Conservation (phyloP, 2,797 vertebrate species). For the Helostoma temminkii region DNA sequence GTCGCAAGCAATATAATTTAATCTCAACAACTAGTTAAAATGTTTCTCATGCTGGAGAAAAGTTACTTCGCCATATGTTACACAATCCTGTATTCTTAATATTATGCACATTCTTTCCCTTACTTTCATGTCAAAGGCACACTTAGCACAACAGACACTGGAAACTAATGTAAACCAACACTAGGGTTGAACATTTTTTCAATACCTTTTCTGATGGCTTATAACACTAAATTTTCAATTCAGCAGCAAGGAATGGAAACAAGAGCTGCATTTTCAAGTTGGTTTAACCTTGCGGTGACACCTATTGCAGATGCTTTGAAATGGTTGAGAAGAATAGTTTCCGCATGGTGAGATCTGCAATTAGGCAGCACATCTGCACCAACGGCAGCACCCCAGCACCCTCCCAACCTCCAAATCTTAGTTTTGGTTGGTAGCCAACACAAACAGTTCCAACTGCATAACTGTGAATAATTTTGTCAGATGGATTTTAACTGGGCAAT, state of each 20-base stretch:
- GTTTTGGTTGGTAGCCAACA: conserved; percentile 76
- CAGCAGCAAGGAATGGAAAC: conserved; percentile 60
- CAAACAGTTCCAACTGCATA: conserved; percentile 71
- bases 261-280: conserved; percentile 72
- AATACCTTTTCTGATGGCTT: conserved; percentile 10
- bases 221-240: conserved; percentile 44
- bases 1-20: conserved; percentile 18
- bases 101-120: conserved; percentile 19
- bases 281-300: conserved; percentile 82
- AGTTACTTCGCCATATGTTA: conserved; percentile 24
- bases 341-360: conserved; percentile 78
- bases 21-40: conserved; percentile 15
- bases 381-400: conserved; percentile 46
- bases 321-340: conserved; percentile 80
- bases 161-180: conserved; percentile 45
- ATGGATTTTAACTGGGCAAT: conserved; percentile 73
- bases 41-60: conserved; percentile 23
- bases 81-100: conserved; percentile 5
- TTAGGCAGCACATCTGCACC: conserved; percentile 81
- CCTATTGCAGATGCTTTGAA: conserved; percentile 81
- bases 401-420: conserved; percentile 51
- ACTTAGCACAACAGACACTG: no score
- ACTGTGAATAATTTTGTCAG: conserved; percentile 73
- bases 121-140: conserved; percentile 44
- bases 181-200: conserved; percentile 29